Percentiles rank a stretch among this genome's conserved stretches.
These are phyloP conservation scores for Salvelinus alpinus DNA, from an alignment of 2,113 vertebrate genomes.

Conservation along the genomic window DNA sequence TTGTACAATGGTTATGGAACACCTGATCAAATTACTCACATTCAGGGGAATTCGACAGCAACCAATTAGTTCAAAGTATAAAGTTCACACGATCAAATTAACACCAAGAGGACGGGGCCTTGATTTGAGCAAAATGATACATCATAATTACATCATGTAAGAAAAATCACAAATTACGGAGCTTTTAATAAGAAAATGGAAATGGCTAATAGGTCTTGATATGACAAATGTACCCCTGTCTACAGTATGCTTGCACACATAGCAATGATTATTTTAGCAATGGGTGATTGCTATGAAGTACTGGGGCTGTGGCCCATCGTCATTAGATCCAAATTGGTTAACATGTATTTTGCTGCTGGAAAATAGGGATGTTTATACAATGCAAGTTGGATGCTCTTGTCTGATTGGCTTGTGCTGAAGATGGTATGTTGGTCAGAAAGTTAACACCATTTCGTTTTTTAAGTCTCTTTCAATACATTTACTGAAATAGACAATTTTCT, in stretches of 20 bases:
- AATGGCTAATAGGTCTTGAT: slow-evolving; percentile 70
- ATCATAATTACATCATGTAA: slow-evolving; percentile 71
- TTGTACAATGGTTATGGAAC: slow-evolving; percentile 76
- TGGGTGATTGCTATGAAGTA: slow-evolving; percentile 7
- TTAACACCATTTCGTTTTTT: slow-evolving; percentile 53
- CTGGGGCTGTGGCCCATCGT: not conserved
- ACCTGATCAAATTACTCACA: slow-evolving; percentile 77
- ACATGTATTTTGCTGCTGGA: slow-evolving; percentile 1
- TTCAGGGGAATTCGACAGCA: slow-evolving; percentile 73
- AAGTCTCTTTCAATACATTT: slow-evolving; percentile 49
- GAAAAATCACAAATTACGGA: slow-evolving; percentile 62
- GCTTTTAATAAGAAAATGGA: slow-evolving; percentile 72
- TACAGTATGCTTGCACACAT: slow-evolving; percentile 49
- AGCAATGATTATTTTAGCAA: slow-evolving; percentile 55
- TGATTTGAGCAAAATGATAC: slow-evolving; percentile 73
- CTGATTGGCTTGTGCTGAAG: slow-evolving; percentile 60
- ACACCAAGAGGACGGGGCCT: slow-evolving; percentile 68
- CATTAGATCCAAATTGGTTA: slow-evolving; percentile 27
- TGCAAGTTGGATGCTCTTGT: slow-evolving; percentile 32
- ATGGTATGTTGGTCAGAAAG: slow-evolving; percentile 39
- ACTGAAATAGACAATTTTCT: slow-evolving; percentile 62
- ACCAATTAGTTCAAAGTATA: slow-evolving; percentile 78
- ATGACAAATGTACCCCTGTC: slow-evolving; percentile 66
- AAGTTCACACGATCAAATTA: slow-evolving; percentile 75
- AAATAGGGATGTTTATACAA: not conserved